phyloP scores from a whole-genome alignment of 2,888 invertebrate genomes.

The Epirrhoe alternata region DNA sequence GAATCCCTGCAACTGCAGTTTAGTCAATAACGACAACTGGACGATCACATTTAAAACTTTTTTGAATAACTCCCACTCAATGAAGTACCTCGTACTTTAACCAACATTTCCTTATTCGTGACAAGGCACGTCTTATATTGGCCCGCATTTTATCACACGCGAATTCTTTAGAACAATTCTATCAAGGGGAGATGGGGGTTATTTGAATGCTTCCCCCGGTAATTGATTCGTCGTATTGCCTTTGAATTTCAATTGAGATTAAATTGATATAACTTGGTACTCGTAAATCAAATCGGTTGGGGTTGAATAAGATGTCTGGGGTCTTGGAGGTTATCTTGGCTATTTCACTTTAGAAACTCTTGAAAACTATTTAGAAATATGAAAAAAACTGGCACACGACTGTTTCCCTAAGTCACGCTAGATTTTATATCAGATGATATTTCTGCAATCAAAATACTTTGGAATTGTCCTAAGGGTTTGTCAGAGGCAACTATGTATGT shows the following conservation, averaged over 20 bases:
- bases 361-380: not conserved
- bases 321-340: not conserved
- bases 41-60: not conserved
- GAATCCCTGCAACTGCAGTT: too few species aligned
- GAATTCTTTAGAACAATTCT: slow-evolving; percentile 82
- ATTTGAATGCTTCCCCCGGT: slow-evolving; percentile 67
- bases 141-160: slow-evolving; percentile 80
- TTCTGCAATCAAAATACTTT: too few species aligned
- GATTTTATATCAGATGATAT: too few species aligned
- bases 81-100: slow-evolving; percentile 6
- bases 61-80: not conserved
- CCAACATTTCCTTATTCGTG: slow-evolving; percentile 35
- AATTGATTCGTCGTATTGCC: slow-evolving; percentile 36
- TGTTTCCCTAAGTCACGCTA: not conserved
- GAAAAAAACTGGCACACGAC: not conserved
- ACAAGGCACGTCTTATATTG: slow-evolving; percentile 62
- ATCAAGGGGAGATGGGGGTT: slow-evolving; percentile 63
- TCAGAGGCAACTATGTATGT: too few species aligned
- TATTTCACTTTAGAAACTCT: not conserved
- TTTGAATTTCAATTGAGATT: slow-evolving; percentile 60
- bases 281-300: slow-evolving; percentile 60
- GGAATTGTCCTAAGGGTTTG: too few species aligned
- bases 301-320: slow-evolving; percentile 26
- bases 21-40: not conserved
- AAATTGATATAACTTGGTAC: slow-evolving; percentile 78